Evolutionary conservation across 2,797 vertebrate genomes (phyloP), one percentile per base, ranked within the genome.

Genomic region (Dermochelys coriacea): DNA sequence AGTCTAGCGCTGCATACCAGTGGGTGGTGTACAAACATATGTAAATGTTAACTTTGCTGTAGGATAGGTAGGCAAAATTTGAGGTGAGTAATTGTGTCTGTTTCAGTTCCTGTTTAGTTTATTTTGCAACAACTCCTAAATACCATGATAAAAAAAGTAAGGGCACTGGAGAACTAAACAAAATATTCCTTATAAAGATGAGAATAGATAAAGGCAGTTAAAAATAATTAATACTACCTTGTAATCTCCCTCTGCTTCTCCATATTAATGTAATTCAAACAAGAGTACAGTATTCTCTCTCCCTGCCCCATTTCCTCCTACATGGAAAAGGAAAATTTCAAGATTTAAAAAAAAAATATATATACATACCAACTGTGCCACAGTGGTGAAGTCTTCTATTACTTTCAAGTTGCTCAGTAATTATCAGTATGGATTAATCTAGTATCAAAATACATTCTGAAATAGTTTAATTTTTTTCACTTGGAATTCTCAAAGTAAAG

Each of bases 141-240:
- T 12, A 15, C 12, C n/a, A 37, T 0, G 0, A 91, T 83, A 89
- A 90, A 54, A 64, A 18, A 54, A 87, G 86, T 0, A 0, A 4
- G 5, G 10, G 55, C 51, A 88, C 82, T 47, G 83, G 89, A 78
- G 54, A 0, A 45, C 41, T 14, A 75, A 87, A 68, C 2, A 82
- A 84, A 89, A 18, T 31, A 85, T 6, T 84, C 93, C 83, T 77
- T n/a, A 88, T 45, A 27, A 41, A 75, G 41, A 47, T 4, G 85
- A 88, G 47, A 29, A 34, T 16, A 23, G 51, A 31, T 29, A 55
- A 55, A 55, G 16, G 31, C 55, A 87, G 82, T 3, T 59, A 74
- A 89, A 64, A 90, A 16, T 61, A 93, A 34, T 6, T 82, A 91
- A 84, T 59, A 47, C 1, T 83, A 12, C 21, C 80, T 93, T 93